A percentile compares a stretch with the other conserved stretches of the same genome.
These are phyloP conservation scores for Colletes collaris DNA, from an alignment of 2,888 invertebrate genomes.

Conservation along the genomic window DNA sequence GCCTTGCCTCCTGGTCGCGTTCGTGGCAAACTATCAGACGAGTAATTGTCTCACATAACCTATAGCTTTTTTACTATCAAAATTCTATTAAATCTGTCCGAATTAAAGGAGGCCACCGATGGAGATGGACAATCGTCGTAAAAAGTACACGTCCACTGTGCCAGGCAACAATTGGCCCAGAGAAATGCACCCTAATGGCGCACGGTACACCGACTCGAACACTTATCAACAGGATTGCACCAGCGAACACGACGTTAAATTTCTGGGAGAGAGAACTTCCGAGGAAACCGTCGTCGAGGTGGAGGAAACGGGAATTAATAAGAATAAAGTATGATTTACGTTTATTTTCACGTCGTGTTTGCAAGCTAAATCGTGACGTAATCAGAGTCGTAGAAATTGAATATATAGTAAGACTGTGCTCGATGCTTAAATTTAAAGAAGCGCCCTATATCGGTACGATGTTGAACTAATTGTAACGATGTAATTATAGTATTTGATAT, in stretches of 20 bases:
- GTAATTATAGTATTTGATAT: no score
- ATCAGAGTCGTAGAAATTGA: neutral
- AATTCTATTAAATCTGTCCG: neutral
- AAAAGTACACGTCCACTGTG: constrained; percentile 15
- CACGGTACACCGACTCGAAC: constrained; percentile 22
- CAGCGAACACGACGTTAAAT: constrained; percentile 24
- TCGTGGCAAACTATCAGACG: constrained; percentile 32
- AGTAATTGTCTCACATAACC: constrained; percentile 44
- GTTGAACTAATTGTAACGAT: no score
- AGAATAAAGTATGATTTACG: constrained; percentile 42
- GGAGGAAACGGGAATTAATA: constrained; percentile 26
- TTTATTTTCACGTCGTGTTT: constrained; percentile 26
- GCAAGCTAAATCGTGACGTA: neutral
- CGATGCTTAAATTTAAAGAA: no score
- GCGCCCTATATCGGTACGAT: no score
- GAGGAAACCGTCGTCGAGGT: constrained; percentile 37
- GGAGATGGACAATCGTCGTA: constrained; percentile 29
- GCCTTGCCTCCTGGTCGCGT: constrained; percentile 8
- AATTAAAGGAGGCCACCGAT: constrained; percentile 30
- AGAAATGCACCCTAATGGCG: constrained; percentile 17
- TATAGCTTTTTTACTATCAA: neutral
- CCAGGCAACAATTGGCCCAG: constrained; percentile 31
- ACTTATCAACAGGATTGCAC: constrained; percentile 18
- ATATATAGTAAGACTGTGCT: neutral
- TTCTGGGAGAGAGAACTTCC: constrained; percentile 36